Base-by-base conservation (phyloP, 2,888 invertebrate genomes). In the Pammene fasciana region DNA sequence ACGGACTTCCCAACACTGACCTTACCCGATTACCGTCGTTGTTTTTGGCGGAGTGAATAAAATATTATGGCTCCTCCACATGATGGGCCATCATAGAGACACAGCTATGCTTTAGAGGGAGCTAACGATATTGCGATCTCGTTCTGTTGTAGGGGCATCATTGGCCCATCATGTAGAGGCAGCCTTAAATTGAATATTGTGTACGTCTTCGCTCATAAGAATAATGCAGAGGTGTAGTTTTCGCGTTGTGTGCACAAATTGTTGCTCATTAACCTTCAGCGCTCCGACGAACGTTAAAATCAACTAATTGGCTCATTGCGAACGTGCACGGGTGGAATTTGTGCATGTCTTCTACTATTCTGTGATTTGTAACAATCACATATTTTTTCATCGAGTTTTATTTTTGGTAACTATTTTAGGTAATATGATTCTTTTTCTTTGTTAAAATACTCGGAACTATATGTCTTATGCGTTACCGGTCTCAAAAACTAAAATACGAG, bases 211-310 rank as follows among this genome's bases (percentile, higher is more conserved):
- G 16, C 36, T 38, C 38, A 41, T 62, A 52, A 50, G 66, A 52
- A 60, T 59, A 46, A 61, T 50, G 43, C 46, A 45, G 5, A 43
- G 43, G 54, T 41, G 48, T 52, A 57, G 64, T 68, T 68, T 62
- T 68, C 45, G 16, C 48, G 54, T 48, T 62, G 43, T 65, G 43
- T 64, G 62, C 64, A 59, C 60, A 67, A 71, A 72, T 65, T 71
- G 68, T 62, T 68, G 74, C 76, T 75, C 76, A 82, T 82, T 84
- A 81, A 83, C 84, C 85, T 85, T 85, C 80, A 81, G 73, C 68
- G 67, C 73, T 75, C 73, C 75, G 76, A 74, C 75, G 79, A 79
- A 79, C 81, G 81, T 80, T 81, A 79, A 80, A 82, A 75, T 78
- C 75, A 82, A 75, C 78, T 78, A 78, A 78, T 78, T 72, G 66